Evolutionary conservation across 2,888 invertebrate species (phyloP), one percentile per base, ranked within the genome.

Genomic region (Pegoplata infirma): DNA sequence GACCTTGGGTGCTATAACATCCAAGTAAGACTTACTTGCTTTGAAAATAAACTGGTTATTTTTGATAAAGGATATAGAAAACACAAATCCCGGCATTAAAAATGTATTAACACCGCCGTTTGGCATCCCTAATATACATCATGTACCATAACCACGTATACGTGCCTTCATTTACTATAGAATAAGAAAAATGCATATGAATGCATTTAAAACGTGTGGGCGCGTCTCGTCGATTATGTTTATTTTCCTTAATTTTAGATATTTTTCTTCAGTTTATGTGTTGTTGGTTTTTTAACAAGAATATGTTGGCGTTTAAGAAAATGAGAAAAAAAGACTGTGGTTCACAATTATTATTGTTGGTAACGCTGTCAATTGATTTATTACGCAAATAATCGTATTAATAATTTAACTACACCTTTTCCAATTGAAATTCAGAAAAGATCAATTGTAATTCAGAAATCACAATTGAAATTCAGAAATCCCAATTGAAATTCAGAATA

Each of bases 311-410:
- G 32, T 16, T 28, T 47, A 25, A 17, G 32, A 63, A 44, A n/a
- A n/a, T n/a, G n/a, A n/a, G n/a, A n/a, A n/a, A n/a, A n/a, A n/a
- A 73, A 66, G 64, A 64, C 51, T 58, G 64, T 73, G 51, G 44
- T 66, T 76, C 55, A 72, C 64, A 72, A 72, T 67, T 61, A 61
- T 66, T 72, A 25, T 53, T 53, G 56, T 61, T 67, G 67, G 66
- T 67, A 72, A 63, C 68, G 68, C 68, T 61, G 61, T 44, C 77
- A 78, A 78, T 78, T 64, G 74, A 78, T 78, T 78, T 74, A 68
- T 59, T 64, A 74, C 68, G 68, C 78, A 59, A 78, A 78, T 78
- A 74, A 77, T 64, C 68, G 46, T 21, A 53, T 74, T 68, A 68
- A 53, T 64, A 47, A 28, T 47, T 68, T 74, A 77, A 77, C 74